Evolutionary conservation across 2,113 vertebrate genomes (phyloP), one percentile per base, ranked within the genome.

Genomic region (Stictonetta naevosa): DNA sequence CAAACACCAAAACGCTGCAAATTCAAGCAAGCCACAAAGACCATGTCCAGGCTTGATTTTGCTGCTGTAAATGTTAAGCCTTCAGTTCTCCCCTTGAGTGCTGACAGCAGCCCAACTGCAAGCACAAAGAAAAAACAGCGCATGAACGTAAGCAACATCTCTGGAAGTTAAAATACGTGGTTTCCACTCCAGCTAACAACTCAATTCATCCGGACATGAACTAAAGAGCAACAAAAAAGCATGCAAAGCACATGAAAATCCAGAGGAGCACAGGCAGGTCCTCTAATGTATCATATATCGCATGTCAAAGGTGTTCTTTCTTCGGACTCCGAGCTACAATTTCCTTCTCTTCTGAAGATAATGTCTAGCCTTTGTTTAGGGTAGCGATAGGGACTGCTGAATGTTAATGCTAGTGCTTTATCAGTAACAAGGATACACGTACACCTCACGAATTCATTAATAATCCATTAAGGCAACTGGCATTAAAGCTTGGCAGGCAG

Each of bases 381-480:
- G 68, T 77, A 95, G 20, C 46, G 78, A 95, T 63, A 85, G 34
- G 34, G 90, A 55, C 69, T 67, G 67, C 67, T 97, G 77, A 60
- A 92, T 97, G 96, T 95, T 93, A 97, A 94, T 86, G 66, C 19
- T 46, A 52, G 42, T 91, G 88, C 84, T 97, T 96, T 71, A 95
- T 95, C 95, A 97, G 96, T 60, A 95, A 86, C 62, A 71, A 92
- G 36, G 33, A 62, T 33, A 91, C 93, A 11, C 23, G 19, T 73
- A 89, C 62, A 74, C 76, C 92, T 96, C 88, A 33, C 2, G 38
- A 92, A 60, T 94, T 97, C 95, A 93, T 96, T 97, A 98, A 94
- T 94, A 97, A 97, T 86, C 91, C 91, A 93, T 82, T 96, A 94
- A 88, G 76, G 77, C 44, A 36, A 77, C 50, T 68, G 74, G 81